Evolutionary conservation across 2,888 invertebrate genomes (phyloP), one percentile per base, ranked within the genome.

Genomic region (Cantharis lateralis): DNA sequence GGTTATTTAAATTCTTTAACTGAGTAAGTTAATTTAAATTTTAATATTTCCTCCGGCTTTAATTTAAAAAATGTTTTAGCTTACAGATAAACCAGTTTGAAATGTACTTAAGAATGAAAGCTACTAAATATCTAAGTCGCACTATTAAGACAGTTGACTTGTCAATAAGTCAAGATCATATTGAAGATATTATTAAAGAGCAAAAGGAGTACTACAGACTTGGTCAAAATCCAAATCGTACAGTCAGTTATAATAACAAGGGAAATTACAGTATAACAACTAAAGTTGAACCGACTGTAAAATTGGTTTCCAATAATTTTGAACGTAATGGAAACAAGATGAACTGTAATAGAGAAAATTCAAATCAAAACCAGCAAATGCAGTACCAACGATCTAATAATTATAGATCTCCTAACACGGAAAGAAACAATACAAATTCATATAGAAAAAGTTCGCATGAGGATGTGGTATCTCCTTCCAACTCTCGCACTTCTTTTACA

Each of bases 111-210:
- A 72, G 80, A 18, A 75, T 80, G 3, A 81, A 83, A 66, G 81
- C 83, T n/a, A 78, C 78, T 69, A 80, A 80, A 64, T 84, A 80
- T 74, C 68, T 83, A 48, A 68, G 74, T 24, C 76, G 75, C 62
- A 79, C 77, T 68, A 32, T 74, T n/a, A n/a, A n/a, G n/a, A n/a
- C n/a, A n/a, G n/a, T n/a, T n/a, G n/a, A n/a, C 10, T 68, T 71
- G 13, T 3, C 26, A 5, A 32, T 79, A 16, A 15, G 74, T 3
- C 32, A 69, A 15, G 69, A 68, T 3, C 18, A 13, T 3, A 61
- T 75, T 15, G 71, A 77, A 4, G 10, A 20, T 18, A 18, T 70
- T 7, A 78, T 74, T 16, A 20, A 73, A 16, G 64, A 62, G 80
- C 76, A 70, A 64, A 75, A 20, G 7, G 62, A 15, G 2, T 2